Base-by-base conservation (phyloP, 1,140 invertebrate genomes). In the Batillaria attramentaria region DNA sequence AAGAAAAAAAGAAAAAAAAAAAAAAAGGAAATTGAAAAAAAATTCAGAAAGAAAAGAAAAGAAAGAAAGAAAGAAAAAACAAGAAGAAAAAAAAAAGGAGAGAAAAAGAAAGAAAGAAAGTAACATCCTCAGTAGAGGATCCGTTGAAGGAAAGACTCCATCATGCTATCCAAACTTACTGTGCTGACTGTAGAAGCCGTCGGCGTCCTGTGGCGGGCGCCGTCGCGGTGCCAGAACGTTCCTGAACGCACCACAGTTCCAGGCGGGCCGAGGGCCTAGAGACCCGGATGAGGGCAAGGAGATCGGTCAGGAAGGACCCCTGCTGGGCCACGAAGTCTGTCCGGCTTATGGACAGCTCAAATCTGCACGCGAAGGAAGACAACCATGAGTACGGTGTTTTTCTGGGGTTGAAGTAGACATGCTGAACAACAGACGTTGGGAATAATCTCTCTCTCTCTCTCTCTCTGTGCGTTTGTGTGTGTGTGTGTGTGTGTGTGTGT, bases 161-260 rank as follows among this genome's bases (percentile, higher is more conserved):
- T 18, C 24, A 28, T 20, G 37, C 20, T n/a, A n/a, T n/a, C n/a
- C n/a, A 5, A 5, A 74, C 72, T 57, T n/a, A 75, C 73, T 78
- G 41, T 1, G 62, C 60, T 8, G 76, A 20, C 28, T 69, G 66
- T n/a, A 83, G 73, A 13, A 82, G 68, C 24, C 79, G 68, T 62
- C 82, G 42, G 33, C 82, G 33, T 33, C 73, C 66, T 10, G 50
- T 31, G 24, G 54, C 8, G 28, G 72, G 41, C 18, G 46, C 6
- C 6, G 54, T 46, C 5, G 82, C 73, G 6, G 76, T 76, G 4
- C 83, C 80, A 0, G 20, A 50, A 5, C 78, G 46, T 43, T 84
- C 83, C 66, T 77, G 28, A 6, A 82, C 43, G 43, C 83, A 84
- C 79, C 78, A 82, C n/a, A 84, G 68, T 10, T 78, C 62, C 10